phyloP scores from a whole-genome alignment of 2,113 vertebrate genomes.

The Apodemus sylvaticus region DNA sequence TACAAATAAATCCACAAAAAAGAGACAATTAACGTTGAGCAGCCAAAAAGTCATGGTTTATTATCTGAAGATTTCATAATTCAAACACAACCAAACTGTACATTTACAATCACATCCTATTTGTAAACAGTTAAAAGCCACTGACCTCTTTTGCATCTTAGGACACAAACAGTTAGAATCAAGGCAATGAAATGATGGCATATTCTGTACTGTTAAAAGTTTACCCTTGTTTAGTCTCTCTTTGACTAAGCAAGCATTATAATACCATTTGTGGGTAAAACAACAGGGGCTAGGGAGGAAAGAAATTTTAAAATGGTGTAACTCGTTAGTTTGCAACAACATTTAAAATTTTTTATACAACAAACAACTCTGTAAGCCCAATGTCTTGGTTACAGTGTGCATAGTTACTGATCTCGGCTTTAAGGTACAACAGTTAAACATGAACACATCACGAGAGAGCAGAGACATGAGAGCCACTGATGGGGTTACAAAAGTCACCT shows the following conservation, averaged over 20 bases:
- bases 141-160: conserved; percentile 98
- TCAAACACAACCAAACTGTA: conserved; percentile 94
- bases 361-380: conserved; percentile 91
- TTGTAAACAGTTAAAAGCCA: conserved; percentile 99
- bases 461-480: conserved; percentile 87
- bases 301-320: conserved; percentile 85
- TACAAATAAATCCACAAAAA: conserved; percentile 87
- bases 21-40: conserved; percentile 89
- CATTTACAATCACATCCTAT: conserved; percentile 99
- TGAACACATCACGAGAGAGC: conserved; percentile 89
- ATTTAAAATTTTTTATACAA: conserved; percentile 92
- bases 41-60: conserved; percentile 93
- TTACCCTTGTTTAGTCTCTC: conserved; percentile 88
- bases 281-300: conserved; percentile 68
- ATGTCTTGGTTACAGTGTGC: conserved; percentile 96
- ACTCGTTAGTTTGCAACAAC: conserved; percentile 90
- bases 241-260: conserved; percentile 88
- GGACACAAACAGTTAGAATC: conserved; percentile 96
- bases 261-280: conserved; percentile 95
- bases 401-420: conserved; percentile 96
- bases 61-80: conserved; percentile 95
- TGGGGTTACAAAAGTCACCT: conserved; percentile 86
- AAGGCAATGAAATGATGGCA: conserved; percentile 99
- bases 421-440: conserved; percentile 90
- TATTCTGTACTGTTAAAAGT: conserved; percentile 94